Evolutionary conservation across 1,140 invertebrate species (phyloP), one percentile per base, ranked within the genome.

Genomic region (Episyrphus balteatus): DNA sequence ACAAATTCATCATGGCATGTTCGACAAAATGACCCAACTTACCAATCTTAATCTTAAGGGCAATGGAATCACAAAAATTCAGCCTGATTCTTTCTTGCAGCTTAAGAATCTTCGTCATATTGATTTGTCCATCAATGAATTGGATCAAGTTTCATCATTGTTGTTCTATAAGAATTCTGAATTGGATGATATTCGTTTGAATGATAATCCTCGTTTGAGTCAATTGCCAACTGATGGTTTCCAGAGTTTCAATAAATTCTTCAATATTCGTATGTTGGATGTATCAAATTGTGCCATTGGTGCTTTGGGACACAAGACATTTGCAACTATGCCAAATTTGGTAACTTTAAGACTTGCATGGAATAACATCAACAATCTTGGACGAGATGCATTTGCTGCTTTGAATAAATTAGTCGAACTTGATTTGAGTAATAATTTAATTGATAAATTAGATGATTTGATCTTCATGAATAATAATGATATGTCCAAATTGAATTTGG

Each of bases 341-440:
- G 73, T 75, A 6, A 72, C 71, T 10, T 57, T 85, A 14, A 78
- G 82, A 58, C 62, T 84, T 5, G 74, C 81, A 15, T 75, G 71
- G 54, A 85, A 85, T 55, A 72, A 75, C 46, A 72, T 78, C 15
- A 72, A 72, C 55, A 66, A 69, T 7, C 61, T 78, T 46, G 72
- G 59, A 0, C 47, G 46, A 1, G 61, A 59, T 14, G 57, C 59
- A 1, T 66, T 56, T 60, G 72, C 13, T 54, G 66, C 43, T 65
- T 76, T 65, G 6, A 72, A 70, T 3, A 74, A 78, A 50, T 62
- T 86, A 0, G 73, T 75, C 12, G 75, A 81, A 39, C 63, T 86
- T 34, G 80, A 85, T 59, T 63, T 86, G 5, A 81, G 82, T n/a
- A 72, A 80, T 50, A 86, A 86, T 53, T 53, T 72, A 38, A 71